Evolutionary conservation across 2,888 invertebrate species (phyloP).

Genomic region (Autographa gamma): DNA sequence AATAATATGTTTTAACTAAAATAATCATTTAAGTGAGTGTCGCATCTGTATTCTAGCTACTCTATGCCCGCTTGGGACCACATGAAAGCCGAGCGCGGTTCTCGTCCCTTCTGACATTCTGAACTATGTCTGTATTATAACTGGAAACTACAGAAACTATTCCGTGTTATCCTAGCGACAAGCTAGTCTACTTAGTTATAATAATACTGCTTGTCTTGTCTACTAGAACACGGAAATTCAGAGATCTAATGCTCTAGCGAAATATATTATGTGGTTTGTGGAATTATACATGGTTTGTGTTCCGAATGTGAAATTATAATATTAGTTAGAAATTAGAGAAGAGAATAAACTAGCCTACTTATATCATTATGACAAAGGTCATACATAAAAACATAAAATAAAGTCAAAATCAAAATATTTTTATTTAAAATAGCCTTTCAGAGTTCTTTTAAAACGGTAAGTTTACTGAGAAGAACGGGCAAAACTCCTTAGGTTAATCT

Average conservation of each 20-base stretch:
- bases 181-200: conserved; percentile 46
- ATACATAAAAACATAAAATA: too few species aligned
- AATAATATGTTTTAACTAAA: too few species aligned
- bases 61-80: conserved; percentile 39
- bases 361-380: too few species aligned
- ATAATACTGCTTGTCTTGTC: conserved; percentile 37
- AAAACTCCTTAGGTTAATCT: too few species aligned
- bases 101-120: conserved; percentile 48
- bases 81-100: conserved; percentile 47
- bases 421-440: too few species aligned
- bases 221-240: conserved; percentile 24
- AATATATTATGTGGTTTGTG: background rate
- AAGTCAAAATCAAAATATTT: too few species aligned
- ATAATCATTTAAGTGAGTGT: background rate
- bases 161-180: conserved; percentile 39
- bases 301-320: background rate
- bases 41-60: conserved; percentile 27
- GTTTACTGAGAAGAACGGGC: too few species aligned
- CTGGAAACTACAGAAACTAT: conserved; percentile 46
- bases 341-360: too few species aligned
- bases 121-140: conserved; percentile 44
- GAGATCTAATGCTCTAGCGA: conserved; percentile 15
- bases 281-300: background rate
- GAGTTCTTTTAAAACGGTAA: too few species aligned
- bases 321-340: background rate